Evolutionary conservation across 2,888 invertebrate genomes (phyloP), one percentile per base, ranked within the genome.

Genomic region (Rhingia campestris): DNA sequence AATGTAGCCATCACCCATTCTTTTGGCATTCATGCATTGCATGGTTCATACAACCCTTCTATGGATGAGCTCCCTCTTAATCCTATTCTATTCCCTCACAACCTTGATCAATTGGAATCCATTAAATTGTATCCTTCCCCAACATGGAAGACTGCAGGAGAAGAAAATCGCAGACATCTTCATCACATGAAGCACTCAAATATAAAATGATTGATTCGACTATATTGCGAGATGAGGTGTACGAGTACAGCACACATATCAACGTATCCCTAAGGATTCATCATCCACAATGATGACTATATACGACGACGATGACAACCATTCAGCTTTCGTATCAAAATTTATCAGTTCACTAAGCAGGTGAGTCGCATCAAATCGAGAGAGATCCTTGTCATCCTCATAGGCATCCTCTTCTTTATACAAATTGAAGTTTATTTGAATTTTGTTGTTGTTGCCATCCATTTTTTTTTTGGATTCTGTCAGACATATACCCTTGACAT

Each of bases 331-430:
- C 39, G 10, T 43, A 30, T 63, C 73, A 33, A 54, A 37, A 63
- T 73, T 64, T 73, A 37, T 47, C 73, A 63, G 73, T 64, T 73
- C 73, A 73, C 37, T 64, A 54, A 73, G 45, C 73, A 73, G 73
- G 53, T 73, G 63, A 73, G 54, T 73, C 56, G 54, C 63, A 33
- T 73, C 9, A 49, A 5, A 58, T 47, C 53, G 49, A 14, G 49
- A 72, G 49, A 14, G 49, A 72, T 59, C 14, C 59, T 22, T 22
- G 1, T 32, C 51, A 54, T 43, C 6, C 32, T 12, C 22, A 22
- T 22, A 41, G 59, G 33, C 70, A 41, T 58, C 43, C 61, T 56
- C 32, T 32, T 56, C 47, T 32, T 45, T 14, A 63, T 72, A 53
- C 54, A 54, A 43, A 54, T 43, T 67, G 22, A 35, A 43, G 43